These are phyloP conservation scores for Drosophila bocki DNA, from an alignment of 1,140 invertebrate species.

Conservation along the genomic window DNA sequence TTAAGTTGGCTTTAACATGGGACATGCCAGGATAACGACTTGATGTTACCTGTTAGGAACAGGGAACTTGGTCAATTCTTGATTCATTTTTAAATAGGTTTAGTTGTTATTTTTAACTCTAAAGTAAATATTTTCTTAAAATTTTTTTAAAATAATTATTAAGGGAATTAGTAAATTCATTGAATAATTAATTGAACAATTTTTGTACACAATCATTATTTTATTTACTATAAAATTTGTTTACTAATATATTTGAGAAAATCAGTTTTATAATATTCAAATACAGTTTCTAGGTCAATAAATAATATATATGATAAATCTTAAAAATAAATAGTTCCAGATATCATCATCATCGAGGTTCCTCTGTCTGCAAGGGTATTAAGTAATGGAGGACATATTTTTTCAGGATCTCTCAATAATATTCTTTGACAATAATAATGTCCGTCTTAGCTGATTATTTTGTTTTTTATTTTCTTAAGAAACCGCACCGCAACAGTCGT, in stretches of 20 bases:
- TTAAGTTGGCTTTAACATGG: constrained; percentile 22
- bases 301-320: not conserved
- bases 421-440: not conserved
- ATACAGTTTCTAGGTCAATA: not conserved
- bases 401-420: not conserved
- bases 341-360: not conserved
- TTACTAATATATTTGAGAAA: too few species aligned
- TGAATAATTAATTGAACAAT: too few species aligned
- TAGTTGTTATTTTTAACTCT: not conserved
- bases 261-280: not conserved
- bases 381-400: not conserved
- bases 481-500: constrained; percentile 30
- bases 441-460: not conserved
- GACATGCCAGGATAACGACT: constrained; percentile 14
- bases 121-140: not conserved
- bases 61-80: not conserved
- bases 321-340: not conserved
- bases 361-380: not conserved
- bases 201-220: too few species aligned
- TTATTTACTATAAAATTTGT: too few species aligned
- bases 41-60: not conserved
- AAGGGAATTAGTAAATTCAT: too few species aligned
- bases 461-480: not conserved
- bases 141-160: not conserved
- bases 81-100: not conserved